Base-by-base conservation (phyloP, 2,113 vertebrate species). In the Oreochromis spilurus region DNA sequence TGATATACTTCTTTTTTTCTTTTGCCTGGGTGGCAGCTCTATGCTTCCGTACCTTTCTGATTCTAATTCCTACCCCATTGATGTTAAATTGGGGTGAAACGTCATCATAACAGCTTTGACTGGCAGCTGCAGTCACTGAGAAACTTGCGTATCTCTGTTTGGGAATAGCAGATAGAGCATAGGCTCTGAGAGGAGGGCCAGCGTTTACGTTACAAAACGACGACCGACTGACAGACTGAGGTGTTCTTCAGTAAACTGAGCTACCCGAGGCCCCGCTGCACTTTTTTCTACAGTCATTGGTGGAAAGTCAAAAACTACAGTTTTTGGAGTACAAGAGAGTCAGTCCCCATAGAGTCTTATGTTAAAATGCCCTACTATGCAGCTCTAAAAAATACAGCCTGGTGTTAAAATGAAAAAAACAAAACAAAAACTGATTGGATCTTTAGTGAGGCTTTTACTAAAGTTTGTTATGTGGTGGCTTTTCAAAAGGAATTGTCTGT, bases 141-240 rank as follows among this genome's bases (percentile, higher is more conserved):
- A 7, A 24, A 55, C 53, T 55, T 24, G 53, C 6, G 11, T 55
- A 13, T 55, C 21, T 55, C 53, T 24, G 11, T 55, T 24, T 4
- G 4, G 53, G 21, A 24, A 55, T 55, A 55, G 53, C 6, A 55
- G 53, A 13, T 13, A 55, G 53, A 55, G 53, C 21, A 21, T 54
- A 24, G 53, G 5, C 3, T 55, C 53, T 13, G 53, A 13, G n/a
- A 55, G 53, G 10, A 52, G 0, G 50, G 13, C n/a, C n/a, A 24
- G 53, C 0, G 4, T 55, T 55, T 55, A 24, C 21, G 1, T 0
- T 24, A 7, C 21, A 0, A 55, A 55, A 55, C 4, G 2, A 1
- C 3, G 2, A 55, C 52, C 53, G 1, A 55, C 21, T 24, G 21
- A 55, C 12, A 57, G 54, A 2, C 6, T 26, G 24, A 57, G 12